Evolutionary conservation across 2,888 invertebrate genomes (phyloP), one percentile per base, ranked within the genome.

Genomic region (Rotaria sp.): DNA sequence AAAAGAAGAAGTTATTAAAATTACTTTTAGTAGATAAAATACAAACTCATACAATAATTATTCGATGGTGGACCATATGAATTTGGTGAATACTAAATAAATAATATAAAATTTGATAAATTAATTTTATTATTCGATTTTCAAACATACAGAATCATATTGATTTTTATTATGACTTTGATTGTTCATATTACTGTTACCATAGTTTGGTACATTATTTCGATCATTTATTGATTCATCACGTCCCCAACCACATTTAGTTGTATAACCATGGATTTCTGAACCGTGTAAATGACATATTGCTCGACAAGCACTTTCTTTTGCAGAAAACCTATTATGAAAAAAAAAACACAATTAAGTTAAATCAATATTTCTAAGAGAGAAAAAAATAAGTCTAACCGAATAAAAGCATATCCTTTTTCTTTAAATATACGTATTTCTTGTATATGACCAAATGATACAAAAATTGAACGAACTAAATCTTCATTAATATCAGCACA

Each of bases 351-450:
- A 45, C 5, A 5, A 45, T 8, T 45, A 8, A 45, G 5, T 45
- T 45, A 11, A 45, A 45, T 45, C 45, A 5, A 45, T 48, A 15
- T 48, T 48, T 48, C 3, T 7, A 15, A 48, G 8, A 52, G 21
- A 52, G 4, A 52, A 24, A 24, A 24, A 24, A 41, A 18, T 30
- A 45, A 24, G 7, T 24, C 3, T 45, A 89, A 92, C 92, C 92
- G 91, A 90, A 98, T 95, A 92, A 98, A 98, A 89, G 97, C 97
- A 92, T 96, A 98, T 89, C 99, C 98, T 92, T 99, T 98, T 92
- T 98, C 97, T 93, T 97, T 97, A 93, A 98, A 98, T 89, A 97
- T 96, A 92, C 97, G 93, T 89, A 99, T 95, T 92, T 99, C 98
- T 92, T 96, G 95, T 91, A 99, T 97, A 89, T 94, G 94, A 89